These are phyloP conservation scores for Ptiloglossa arizonensis DNA, from an alignment of 1,140 invertebrate species.

Conservation along the genomic window DNA sequence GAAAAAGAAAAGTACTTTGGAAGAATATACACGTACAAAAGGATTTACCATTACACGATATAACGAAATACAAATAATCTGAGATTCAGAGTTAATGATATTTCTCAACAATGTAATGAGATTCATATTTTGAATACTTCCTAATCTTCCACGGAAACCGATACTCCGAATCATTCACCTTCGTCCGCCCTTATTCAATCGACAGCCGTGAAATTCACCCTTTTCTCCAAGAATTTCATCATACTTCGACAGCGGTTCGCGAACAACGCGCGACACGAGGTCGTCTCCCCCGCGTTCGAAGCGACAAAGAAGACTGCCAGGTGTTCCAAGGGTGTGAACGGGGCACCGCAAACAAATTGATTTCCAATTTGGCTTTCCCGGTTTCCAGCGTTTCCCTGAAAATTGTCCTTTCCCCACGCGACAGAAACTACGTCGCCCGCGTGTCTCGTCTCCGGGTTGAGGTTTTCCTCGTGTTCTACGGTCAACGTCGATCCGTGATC, in stretches of 20 bases:
- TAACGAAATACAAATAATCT: too few species aligned
- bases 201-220: neutral
- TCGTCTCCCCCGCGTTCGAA: neutral
- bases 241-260: neutral
- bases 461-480: slow-evolving; percentile 5
- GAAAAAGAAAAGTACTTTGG: too few species aligned
- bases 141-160: too few species aligned
- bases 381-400: neutral
- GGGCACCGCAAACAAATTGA: slow-evolving; percentile 17
- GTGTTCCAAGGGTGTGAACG: too few species aligned
- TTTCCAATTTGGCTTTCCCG: slow-evolving; percentile 22
- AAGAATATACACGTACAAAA: too few species aligned
- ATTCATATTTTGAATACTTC: too few species aligned
- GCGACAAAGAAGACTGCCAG: neutral
- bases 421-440: slow-evolving; percentile 11
- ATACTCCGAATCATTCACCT: too few species aligned
- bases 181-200: too few species aligned
- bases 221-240: neutral
- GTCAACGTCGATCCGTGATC: slow-evolving; percentile 14
- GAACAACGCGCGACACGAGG: neutral
- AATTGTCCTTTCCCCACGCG: neutral
- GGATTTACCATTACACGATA: too few species aligned
- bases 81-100: too few species aligned
- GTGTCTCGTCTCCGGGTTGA: neutral
- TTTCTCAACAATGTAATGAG: too few species aligned